Base-by-base conservation (phyloP, 2,888 invertebrate genomes). In the Gandaritis pyraliata region DNA sequence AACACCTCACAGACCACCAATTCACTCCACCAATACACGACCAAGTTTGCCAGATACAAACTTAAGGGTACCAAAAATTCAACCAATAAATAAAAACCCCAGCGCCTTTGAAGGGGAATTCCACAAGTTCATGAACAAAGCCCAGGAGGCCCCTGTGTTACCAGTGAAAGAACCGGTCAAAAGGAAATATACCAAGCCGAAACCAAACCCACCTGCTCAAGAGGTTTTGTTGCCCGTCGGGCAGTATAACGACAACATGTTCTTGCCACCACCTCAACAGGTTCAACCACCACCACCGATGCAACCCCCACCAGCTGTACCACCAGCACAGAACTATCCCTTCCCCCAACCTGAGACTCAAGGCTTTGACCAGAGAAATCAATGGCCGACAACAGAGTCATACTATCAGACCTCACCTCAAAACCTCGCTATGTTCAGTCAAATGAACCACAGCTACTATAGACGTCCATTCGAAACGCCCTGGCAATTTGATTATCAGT, bases 41-140 rank as follows among this genome's bases (percentile, higher is more conserved):
- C 55, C 16, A 62, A 8, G 71, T 3, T 29, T 66, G 47, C 73
- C 61, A 59, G 82, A 86, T 13, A 50, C 77, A 0, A 80, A 58
- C 23, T 61, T 75, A 23, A 66, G 86, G 33, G 78, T 85, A 29
- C 84, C 88, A 0, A 78, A 82, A 39, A 66, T 77, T 0, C 75
- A 78, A 15, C 90, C 90, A 0, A 70, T 90, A 0, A 87, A 90
- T 58, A 90, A 88, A 63, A 86, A 87, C 39, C 88, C 89, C 0
- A 88, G 80, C n/a, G 90, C 90, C 0, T 92, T 90, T 50, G 84
- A 88, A 64, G 80, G 82, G 0, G 92, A 91, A 67, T 92, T 90
- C 66, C 81, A 87, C 54, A 90, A 88, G 65, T 92, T 92, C 56
- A 89, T 90, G 88, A 58, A 71, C 0, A 66, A 57, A 43, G 18